Evolutionary conservation across 1,140 invertebrate species (phyloP), one percentile per base, ranked within the genome.

Genomic region (Teleopsis dalmanni): DNA sequence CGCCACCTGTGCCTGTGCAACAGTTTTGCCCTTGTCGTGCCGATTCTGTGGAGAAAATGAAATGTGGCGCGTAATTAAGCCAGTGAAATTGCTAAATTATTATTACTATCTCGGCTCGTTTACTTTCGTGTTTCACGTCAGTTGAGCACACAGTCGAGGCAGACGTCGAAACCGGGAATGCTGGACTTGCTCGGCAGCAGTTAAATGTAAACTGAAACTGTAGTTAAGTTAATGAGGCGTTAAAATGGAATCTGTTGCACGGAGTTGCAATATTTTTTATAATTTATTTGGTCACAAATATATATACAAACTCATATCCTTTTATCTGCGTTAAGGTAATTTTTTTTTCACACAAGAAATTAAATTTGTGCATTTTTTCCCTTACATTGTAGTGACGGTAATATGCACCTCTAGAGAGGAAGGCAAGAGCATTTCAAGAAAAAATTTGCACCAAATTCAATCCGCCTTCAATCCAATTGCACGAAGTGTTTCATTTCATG

Each of bases 51-150:
- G 58, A 45, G 56, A 56, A 66, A 64, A 66, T 66, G 57, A 66
- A 66, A 66, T 66, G 60, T 63, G 60, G 51, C 55, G 59, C 54
- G 59, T 60, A 66, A 66, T 66, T 64, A 66, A 64, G 61, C 58
- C 47, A 57, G 54, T 57, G 55, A 58, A 67, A 66, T 64, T 64
- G 57, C 58, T 60, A 66, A 66, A 66, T 66, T 66, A 66, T 66
- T 66, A 58, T 57, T 58, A 55, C 41, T 52, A 53, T 55, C 40
- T 48, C 50, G 23, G 33, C 16, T 9, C 22, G 43, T 34, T 13
- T 37, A 18, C 22, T 16, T 21, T 11, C 4, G 19, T 6, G 6
- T 14, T 27, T 14, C 6, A 16, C 18, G 25, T 25, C 23, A 1
- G 8, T 29, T 16, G 41, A 16, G 16, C 3, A 37, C 13, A 21